These are phyloP conservation scores for Seladonia tumulorum DNA, from an alignment of 2,888 invertebrate genomes.

Conservation along the genomic window DNA sequence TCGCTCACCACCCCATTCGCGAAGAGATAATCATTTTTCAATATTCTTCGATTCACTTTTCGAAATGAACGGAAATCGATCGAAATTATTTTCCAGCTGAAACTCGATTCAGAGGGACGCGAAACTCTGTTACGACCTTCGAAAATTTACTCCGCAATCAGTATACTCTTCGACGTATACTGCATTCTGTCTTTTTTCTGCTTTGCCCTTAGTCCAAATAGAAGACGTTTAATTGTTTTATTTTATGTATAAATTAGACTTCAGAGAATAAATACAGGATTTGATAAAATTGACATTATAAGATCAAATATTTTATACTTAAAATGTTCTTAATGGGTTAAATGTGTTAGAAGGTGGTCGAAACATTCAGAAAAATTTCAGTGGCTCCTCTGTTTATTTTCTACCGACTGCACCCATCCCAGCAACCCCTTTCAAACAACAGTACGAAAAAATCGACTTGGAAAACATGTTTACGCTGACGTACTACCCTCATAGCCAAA, in stretches of 20 bases:
- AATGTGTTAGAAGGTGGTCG: background rate
- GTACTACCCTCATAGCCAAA: slow-evolving; percentile 1
- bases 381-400: background rate
- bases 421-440: background rate
- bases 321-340: background rate
- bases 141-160: no score
- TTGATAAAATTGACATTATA: no score
- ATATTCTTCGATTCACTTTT: background rate
- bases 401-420: background rate
- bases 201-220: no score
- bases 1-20: background rate
- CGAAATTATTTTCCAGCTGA: background rate
- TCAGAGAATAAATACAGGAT: no score
- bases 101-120: background rate
- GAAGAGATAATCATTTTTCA: slow-evolving; percentile 8
- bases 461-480: slow-evolving; percentile 6
- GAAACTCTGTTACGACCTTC: background rate
- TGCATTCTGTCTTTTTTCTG: no score
- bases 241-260: no score
- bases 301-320: background rate
- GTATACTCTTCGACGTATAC: no score
- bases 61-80: background rate
- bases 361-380: background rate
- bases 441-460: background rate
- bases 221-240: no score